Percentiles rank a stretch among this genome's conserved stretches.
Evolutionary conservation across 2,888 invertebrate species (phyloP).

Genomic region (Spisula subtruncata): DNA sequence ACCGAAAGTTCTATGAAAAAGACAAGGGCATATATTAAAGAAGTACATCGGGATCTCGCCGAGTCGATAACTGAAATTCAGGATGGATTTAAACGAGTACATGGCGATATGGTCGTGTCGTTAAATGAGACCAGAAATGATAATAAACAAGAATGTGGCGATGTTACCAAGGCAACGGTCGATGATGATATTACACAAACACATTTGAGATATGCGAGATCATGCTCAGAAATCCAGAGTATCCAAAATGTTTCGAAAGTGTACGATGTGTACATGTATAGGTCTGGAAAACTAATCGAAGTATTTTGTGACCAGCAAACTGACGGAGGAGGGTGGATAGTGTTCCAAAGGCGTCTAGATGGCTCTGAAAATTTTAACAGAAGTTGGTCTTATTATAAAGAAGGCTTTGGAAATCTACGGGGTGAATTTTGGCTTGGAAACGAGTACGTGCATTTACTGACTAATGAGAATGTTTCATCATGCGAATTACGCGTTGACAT

Average conservation of each 20-base stretch:
- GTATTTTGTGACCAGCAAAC: conserved; percentile 62
- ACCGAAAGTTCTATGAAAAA: too few species aligned
- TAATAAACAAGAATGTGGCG: too few species aligned
- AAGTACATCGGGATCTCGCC: too few species aligned
- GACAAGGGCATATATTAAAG: too few species aligned
- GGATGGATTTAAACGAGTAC: too few species aligned
- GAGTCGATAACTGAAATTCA: too few species aligned
- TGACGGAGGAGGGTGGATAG: conserved; percentile 69
- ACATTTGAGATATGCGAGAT: too few species aligned
- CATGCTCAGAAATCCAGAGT: too few species aligned
- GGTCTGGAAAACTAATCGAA: neutral
- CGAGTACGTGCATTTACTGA: conserved; percentile 93
- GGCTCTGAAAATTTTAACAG: conserved; percentile 42
- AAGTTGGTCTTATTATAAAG: conserved; percentile 43
- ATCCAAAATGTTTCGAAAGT: neutral
- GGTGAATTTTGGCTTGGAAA: conserved; percentile 94
- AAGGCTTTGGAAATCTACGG: conserved; percentile 37
- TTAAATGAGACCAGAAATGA: too few species aligned
- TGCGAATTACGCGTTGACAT: neutral
- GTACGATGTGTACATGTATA: conserved; percentile 55
- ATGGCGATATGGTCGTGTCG: too few species aligned
- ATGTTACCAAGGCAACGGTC: too few species aligned
- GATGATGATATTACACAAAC: too few species aligned
- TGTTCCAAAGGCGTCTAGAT: conserved; percentile 48
- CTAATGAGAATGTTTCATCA: conserved; percentile 87